phyloP scores from a whole-genome alignment of 2,797 vertebrate species.

The Dryobates pubescens region DNA sequence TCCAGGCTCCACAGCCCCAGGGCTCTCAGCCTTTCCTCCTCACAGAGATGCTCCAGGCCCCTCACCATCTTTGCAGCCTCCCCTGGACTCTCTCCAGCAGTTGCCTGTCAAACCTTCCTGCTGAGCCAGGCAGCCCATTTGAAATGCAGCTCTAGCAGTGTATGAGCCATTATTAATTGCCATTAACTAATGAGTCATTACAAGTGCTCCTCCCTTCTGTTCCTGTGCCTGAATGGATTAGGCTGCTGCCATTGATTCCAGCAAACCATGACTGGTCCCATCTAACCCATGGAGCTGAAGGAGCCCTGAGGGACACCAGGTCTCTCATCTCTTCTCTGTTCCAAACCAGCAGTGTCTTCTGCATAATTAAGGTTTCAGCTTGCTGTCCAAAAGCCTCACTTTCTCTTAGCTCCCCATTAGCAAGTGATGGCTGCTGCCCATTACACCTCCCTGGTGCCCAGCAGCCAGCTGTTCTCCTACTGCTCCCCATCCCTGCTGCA shows the following conservation, averaged over 20 bases:
- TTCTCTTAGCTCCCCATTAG: background rate
- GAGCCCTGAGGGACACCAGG: conserved; percentile 3
- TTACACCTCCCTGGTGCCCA: background rate
- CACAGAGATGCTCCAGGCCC: too few species aligned
- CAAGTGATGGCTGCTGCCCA: background rate
- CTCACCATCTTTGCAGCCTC: too few species aligned
- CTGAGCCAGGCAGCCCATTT: background rate
- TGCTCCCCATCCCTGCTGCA: background rate
- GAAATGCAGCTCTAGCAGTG: background rate
- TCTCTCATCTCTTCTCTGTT: background rate
- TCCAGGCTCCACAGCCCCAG: too few species aligned
- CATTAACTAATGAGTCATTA: background rate
- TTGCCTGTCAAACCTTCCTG: too few species aligned
- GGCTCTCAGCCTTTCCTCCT: too few species aligned
- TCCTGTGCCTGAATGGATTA: background rate
- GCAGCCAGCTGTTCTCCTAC: background rate
- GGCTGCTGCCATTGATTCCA: conserved; percentile 27
- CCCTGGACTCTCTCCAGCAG: too few species aligned
- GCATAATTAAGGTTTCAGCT: accelerated
- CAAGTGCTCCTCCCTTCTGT: background rate
- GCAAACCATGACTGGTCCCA: conserved; percentile 30
- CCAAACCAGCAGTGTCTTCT: background rate
- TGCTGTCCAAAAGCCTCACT: background rate
- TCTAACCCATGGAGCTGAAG: background rate
- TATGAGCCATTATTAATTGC: background rate